These are phyloP conservation scores for Rafetus swinhoei DNA, from an alignment of 2,113 vertebrate genomes.

Conservation along the genomic window DNA sequence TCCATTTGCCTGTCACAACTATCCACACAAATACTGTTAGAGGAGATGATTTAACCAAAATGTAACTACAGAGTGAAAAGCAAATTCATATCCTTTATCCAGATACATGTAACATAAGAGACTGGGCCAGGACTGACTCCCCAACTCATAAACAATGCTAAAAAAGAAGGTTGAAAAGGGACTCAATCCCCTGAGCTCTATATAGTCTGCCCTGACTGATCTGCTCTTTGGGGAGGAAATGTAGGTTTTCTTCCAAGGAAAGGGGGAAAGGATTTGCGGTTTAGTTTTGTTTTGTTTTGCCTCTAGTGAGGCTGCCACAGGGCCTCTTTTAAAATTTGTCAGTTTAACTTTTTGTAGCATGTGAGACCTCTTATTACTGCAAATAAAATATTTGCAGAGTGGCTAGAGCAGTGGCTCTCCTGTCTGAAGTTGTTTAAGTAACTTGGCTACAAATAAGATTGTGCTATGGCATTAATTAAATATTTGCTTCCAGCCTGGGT, in stretches of 20 bases:
- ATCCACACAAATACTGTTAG: background rate
- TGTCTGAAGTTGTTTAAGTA: background rate
- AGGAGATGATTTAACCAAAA: background rate
- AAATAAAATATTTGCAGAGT: constrained; percentile 58
- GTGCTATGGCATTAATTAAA: constrained; percentile 50
- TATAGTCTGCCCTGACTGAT: background rate
- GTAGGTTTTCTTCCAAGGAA: background rate
- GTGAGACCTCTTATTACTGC: constrained; percentile 30
- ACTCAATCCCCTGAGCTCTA: background rate
- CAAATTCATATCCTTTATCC: background rate
- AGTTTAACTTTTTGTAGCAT: constrained; percentile 32
- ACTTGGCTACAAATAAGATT: constrained; percentile 14
- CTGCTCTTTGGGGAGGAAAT: background rate
- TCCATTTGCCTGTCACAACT: background rate
- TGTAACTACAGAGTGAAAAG: background rate
- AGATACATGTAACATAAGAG: background rate
- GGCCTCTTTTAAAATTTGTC: background rate
- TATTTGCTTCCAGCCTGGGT: constrained; percentile 39
- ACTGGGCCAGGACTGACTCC: background rate
- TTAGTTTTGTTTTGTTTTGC: background rate
- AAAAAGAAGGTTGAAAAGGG: background rate
- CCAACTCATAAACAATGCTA: background rate
- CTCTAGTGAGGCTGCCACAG: background rate
- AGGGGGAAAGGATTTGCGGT: too few relatives aligned
- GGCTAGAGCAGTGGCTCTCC: background rate